phyloP scores from a whole-genome alignment of 1,140 invertebrate genomes.

The Drosophila kikkawai region DNA sequence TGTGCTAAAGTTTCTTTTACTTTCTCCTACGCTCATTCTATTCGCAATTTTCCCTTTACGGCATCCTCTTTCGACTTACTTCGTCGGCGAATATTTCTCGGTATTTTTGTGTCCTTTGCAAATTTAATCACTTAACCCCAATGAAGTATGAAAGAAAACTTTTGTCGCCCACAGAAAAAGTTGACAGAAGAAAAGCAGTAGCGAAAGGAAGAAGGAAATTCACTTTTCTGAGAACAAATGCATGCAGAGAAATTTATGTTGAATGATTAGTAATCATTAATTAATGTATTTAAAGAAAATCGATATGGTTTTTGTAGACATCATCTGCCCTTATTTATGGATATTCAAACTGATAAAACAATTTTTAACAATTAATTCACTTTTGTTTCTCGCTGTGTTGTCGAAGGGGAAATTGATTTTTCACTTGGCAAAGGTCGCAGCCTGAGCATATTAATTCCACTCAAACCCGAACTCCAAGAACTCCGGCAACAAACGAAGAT shows the following conservation, averaged over 20 bases:
- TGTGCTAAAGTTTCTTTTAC: conserved; percentile 53
- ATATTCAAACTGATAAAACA: too few relatives aligned
- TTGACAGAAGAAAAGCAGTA: conserved; percentile 48
- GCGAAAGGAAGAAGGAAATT: conserved; percentile 22
- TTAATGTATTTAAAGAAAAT: not conserved
- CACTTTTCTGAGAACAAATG: conserved; percentile 13
- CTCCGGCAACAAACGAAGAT: conserved; percentile 30
- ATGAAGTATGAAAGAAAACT: conserved; percentile 74
- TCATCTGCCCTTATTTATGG: too few relatives aligned
- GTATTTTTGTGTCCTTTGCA: conserved; percentile 61
- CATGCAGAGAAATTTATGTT: conserved; percentile 11
- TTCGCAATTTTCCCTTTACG: conserved; percentile 10
- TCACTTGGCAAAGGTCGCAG: conserved; percentile 69
- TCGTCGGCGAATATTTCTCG: conserved; percentile 15
- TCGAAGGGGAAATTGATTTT: conserved; percentile 68
- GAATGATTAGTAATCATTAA: not conserved
- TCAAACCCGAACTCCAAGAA: conserved; percentile 41
- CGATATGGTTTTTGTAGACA: too few relatives aligned
- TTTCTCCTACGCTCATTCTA: conserved; percentile 17
- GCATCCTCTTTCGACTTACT: conserved; percentile 9
- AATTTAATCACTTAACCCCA: conserved; percentile 82
- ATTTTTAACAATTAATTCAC: not conserved
- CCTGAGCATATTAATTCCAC: conserved; percentile 74
- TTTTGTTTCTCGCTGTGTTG: conserved; percentile 17
- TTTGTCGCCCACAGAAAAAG: conserved; percentile 57